Evolutionary conservation across 1,140 invertebrate species (phyloP).

Genomic region (Neodiprion pinetum): DNA sequence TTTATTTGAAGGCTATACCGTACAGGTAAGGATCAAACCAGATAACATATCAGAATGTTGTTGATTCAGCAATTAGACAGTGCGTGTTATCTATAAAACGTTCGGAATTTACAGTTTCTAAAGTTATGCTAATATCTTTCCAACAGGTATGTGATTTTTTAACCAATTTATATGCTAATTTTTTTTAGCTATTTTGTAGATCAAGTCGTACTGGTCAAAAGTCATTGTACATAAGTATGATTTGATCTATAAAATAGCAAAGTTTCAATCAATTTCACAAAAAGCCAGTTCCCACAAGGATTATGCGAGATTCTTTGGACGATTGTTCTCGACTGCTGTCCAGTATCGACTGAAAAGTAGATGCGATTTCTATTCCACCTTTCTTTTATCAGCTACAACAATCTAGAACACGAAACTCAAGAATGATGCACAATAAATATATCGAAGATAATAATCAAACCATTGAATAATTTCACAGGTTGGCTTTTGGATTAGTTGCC

Average conservation of each 20-base stretch:
- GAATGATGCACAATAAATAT: conserved; percentile 17
- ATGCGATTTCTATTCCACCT: too few species aligned
- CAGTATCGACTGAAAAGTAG: too few species aligned
- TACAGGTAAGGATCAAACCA: conserved; percentile 66
- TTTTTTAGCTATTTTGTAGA: background rate
- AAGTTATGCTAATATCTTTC: background rate
- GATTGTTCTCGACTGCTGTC: too few species aligned
- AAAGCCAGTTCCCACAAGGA: too few species aligned
- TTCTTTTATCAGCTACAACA: too few species aligned
- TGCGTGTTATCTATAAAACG: background rate
- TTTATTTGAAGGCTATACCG: conserved; percentile 91
- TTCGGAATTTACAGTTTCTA: background rate
- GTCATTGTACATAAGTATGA: too few species aligned
- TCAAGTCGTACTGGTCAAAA: too few species aligned
- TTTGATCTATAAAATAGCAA: too few species aligned
- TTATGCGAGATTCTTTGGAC: too few species aligned
- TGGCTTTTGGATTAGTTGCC: conserved; percentile 85
- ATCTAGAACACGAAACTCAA: background rate
- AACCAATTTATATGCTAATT: conserved; percentile 13
- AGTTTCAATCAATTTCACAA: too few species aligned
- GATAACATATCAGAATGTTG: background rate
- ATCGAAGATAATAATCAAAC: background rate
- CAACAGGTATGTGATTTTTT: too few species aligned
- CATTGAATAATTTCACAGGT: conserved; percentile 58
- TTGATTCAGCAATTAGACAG: background rate